A percentile compares a stretch with the other conserved stretches of the same genome.
Conservation (phyloP, 2,888 invertebrate species). For the Euproctis similis region DNA sequence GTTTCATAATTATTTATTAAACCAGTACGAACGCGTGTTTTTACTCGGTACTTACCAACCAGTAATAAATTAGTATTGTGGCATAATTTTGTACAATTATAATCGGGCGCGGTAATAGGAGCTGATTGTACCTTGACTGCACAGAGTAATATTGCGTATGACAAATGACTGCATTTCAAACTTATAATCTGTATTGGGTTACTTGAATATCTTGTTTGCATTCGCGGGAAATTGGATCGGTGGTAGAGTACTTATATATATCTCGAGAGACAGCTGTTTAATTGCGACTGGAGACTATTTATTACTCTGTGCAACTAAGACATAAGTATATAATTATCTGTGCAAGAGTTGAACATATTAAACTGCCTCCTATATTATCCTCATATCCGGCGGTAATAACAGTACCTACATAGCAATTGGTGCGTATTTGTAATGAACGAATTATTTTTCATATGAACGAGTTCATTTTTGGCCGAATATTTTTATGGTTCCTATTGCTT, state of each 20-base stretch:
- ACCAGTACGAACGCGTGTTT: conserved; percentile 23
- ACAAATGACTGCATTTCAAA: conserved; percentile 51
- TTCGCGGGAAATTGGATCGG: conserved; percentile 45
- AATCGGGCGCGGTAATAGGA: conserved; percentile 58
- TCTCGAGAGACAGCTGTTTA: conserved; percentile 38
- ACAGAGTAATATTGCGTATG: conserved; percentile 47
- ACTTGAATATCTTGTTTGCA: conserved; percentile 52
- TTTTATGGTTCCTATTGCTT: no score
- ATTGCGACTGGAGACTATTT: conserved; percentile 29
- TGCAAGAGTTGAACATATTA: conserved; percentile 13
- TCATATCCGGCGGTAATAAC: conserved; percentile 16
- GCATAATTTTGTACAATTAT: conserved; percentile 67
- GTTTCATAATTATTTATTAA: conserved; percentile 28
- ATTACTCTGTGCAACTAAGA: conserved; percentile 21
- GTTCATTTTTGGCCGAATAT: no score
- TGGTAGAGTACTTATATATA: conserved; percentile 26
- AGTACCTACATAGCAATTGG: no score
- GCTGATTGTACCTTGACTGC: conserved; percentile 48
- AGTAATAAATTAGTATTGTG: conserved; percentile 46
- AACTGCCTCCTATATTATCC: conserved; percentile 14
- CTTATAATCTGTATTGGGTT: conserved; percentile 58
- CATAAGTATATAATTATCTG: conserved; percentile 25
- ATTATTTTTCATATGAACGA: no score
- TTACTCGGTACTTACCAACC: no score
- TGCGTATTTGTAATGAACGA: no score